Conservation (phyloP, 2,113 vertebrate species). For the Parus major region DNA sequence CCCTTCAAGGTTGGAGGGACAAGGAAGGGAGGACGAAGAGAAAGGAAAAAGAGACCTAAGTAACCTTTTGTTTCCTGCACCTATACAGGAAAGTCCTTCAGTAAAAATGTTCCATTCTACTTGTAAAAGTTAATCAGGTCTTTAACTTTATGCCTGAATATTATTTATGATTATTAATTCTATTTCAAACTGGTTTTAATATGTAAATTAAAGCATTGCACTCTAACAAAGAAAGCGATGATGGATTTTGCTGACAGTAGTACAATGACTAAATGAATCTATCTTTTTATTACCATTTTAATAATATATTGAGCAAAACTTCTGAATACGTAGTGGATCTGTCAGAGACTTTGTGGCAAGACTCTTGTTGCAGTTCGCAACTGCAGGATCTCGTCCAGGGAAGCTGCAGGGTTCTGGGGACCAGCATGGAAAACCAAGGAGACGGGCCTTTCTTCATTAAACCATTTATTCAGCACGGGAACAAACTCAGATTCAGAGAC, state of each 20-base stretch:
- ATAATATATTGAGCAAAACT: constrained; percentile 38
- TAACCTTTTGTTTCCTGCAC: not conserved
- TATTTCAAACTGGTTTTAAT: constrained; percentile 24
- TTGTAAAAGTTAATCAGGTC: not conserved
- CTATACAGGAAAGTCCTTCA: not conserved
- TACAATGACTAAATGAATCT: constrained; percentile 25
- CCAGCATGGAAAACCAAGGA: too few relatives aligned
- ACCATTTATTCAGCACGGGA: too few relatives aligned
- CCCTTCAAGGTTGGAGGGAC: not conserved
- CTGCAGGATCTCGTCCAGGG: too few relatives aligned
- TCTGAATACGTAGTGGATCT: not conserved
- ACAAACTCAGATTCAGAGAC: too few relatives aligned
- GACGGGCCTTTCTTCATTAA: too few relatives aligned
- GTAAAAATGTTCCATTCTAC: not conserved
- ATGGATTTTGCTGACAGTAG: constrained; percentile 43
- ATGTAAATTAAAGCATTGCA: constrained; percentile 31
- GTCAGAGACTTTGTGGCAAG: not conserved
- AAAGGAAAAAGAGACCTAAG: not conserved
- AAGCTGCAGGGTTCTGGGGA: too few relatives aligned
- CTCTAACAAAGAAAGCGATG: not conserved
- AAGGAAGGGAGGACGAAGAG: not conserved
- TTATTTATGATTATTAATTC: constrained; percentile 49
- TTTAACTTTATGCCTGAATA: not conserved
- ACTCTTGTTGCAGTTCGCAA: not conserved
- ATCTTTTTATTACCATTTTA: constrained; percentile 41